These are phyloP conservation scores for Sarcophaga peregrina DNA, from an alignment of 1,140 invertebrate species.

Conservation along the genomic window DNA sequence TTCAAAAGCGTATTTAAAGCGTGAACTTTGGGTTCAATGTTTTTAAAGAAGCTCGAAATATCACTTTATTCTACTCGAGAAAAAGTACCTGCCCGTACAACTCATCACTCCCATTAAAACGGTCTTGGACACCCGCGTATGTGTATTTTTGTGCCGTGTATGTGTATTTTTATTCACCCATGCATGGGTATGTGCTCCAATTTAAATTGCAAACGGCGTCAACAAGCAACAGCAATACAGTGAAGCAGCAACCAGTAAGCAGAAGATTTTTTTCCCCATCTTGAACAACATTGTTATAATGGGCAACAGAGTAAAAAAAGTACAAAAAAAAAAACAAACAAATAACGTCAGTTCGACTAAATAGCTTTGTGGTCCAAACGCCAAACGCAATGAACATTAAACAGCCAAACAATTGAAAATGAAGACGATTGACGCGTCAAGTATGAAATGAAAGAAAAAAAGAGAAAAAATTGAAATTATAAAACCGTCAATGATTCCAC, in stretches of 20 bases:
- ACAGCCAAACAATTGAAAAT: constrained; percentile 3
- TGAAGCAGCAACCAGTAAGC: neutral
- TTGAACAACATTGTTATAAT: constrained; percentile 8
- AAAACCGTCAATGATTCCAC: neutral
- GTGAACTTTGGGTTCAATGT: too few species aligned
- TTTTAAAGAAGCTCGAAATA: too few species aligned
- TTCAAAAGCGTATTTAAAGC: too few species aligned
- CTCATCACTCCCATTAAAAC: too few species aligned
- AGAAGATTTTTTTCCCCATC: neutral
- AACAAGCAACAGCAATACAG: neutral
- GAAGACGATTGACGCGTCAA: constrained; percentile 5
- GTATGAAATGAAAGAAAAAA: neutral
- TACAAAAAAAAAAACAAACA: neutral
- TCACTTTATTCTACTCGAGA: too few species aligned
- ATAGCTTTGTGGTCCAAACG: too few species aligned
- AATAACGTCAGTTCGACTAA: neutral
- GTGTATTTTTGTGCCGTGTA: neutral
- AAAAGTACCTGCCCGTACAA: too few species aligned
- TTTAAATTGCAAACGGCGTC: constrained; percentile 24
- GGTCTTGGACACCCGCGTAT: too few species aligned
- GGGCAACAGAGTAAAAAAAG: too few species aligned
- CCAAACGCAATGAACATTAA: neutral
- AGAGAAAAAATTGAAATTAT: neutral
- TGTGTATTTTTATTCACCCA: neutral
- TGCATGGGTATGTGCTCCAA: neutral